A percentile compares a stretch with the other conserved stretches of the same genome.
phyloP scores from a whole-genome alignment of 2,113 vertebrate species.

The Bubo scandiacus region DNA sequence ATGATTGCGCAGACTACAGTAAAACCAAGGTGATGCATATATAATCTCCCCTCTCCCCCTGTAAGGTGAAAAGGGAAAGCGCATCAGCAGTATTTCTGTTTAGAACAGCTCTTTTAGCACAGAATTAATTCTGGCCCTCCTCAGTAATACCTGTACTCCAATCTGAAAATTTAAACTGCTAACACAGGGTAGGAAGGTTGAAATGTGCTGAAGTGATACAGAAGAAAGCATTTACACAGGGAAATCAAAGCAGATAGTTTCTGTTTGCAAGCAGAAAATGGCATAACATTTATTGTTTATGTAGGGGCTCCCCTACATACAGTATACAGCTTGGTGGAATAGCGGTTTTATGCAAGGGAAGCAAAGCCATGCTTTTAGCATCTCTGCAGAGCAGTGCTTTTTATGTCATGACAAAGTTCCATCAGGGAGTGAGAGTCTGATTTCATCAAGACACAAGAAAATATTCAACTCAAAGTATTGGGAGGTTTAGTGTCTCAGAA shows the following conservation, averaged over 20 bases:
- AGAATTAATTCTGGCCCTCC: conserved; percentile 28
- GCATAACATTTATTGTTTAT: not conserved
- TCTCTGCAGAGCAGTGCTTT: not conserved
- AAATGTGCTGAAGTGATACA: conserved; percentile 10
- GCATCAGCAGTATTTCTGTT: conserved; percentile 47
- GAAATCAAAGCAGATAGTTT: conserved; percentile 43
- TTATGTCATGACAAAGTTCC: not conserved
- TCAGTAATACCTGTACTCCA: not conserved
- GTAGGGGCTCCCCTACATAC: not conserved
- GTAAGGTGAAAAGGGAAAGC: conserved; percentile 27
- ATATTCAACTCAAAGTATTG: not conserved
- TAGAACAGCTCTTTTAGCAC: conserved; percentile 36
- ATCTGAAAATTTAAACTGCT: conserved; percentile 33
- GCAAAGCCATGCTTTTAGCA: not conserved
- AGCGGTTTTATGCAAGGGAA: not conserved
- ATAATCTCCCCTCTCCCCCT: not conserved
- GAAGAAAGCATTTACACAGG: conserved; percentile 34
- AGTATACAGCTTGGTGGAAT: not conserved
- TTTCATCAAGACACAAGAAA: not conserved
- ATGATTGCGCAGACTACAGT: conserved; percentile 5
- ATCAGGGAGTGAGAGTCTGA: not conserved
- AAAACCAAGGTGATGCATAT: not conserved
- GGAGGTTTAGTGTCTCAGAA: not conserved
- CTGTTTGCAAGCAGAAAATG: conserved; percentile 9
- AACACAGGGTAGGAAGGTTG: not conserved